A percentile compares a stretch with the other conserved stretches of the same genome.
These are phyloP conservation scores for Miniopterus natalensis DNA, from an alignment of 2,113 vertebrate genomes.

Conservation along the genomic window DNA sequence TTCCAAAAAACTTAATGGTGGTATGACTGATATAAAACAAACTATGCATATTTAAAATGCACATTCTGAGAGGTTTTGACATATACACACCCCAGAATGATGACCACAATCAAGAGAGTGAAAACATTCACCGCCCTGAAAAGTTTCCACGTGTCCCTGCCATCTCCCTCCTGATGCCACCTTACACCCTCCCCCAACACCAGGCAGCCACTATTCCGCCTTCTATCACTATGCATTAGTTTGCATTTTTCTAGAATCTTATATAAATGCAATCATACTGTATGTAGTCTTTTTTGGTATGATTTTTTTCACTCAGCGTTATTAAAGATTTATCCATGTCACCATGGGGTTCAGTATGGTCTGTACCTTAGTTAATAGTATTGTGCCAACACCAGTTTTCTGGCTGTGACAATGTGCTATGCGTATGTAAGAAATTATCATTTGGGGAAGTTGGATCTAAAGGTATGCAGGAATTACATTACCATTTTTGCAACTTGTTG, in stretches of 20 bases:
- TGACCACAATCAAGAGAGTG: not conserved
- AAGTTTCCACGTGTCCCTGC: not conserved
- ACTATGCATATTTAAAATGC: not conserved
- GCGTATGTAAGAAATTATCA: not conserved
- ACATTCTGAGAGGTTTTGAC: not conserved
- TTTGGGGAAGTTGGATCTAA: not conserved
- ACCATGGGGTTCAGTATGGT: not conserved
- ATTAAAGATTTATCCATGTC: not conserved
- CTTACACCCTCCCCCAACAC: not conserved
- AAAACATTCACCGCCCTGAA: not conserved
- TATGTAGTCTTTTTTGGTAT: not conserved
- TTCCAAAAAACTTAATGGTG: not conserved
- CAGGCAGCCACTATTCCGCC: not conserved
- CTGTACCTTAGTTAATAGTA: not conserved
- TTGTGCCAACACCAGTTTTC: not conserved
- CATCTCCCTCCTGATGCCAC: not conserved
- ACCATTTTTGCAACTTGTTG: not conserved
- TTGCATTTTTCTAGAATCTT: not conserved
- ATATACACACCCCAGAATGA: not conserved
- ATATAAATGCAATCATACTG: not conserved
- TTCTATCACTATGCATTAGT: not conserved
- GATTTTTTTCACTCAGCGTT: not conserved
- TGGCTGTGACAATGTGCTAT: not conserved
- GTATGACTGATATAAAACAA: not conserved
- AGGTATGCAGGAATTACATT: not conserved